Evolutionary conservation across 2,113 vertebrate genomes (phyloP).

Genomic region (Gavia stellata): DNA sequence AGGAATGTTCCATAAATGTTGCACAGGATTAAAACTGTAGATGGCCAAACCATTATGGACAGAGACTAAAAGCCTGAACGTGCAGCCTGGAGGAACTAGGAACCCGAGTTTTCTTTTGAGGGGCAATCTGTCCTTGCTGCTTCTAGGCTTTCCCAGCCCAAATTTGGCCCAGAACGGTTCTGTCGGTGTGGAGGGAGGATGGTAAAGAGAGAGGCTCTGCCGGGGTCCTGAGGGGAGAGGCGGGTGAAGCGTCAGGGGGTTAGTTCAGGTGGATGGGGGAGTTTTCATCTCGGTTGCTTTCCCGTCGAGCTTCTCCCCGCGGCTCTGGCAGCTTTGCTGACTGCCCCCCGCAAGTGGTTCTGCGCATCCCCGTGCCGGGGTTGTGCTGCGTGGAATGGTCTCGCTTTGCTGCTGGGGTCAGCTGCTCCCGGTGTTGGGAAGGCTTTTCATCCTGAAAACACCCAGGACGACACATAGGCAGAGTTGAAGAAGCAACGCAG

Average conservation of each 20-base stretch:
- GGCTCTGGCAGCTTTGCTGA: background rate
- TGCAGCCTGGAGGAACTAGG: background rate
- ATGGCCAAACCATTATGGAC: background rate
- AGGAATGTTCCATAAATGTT: conserved; percentile 41
- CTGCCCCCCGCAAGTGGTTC: background rate
- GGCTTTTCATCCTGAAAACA: background rate
- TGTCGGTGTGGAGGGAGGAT: background rate
- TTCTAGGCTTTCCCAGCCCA: background rate
- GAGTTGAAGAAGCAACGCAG: rapidly evolving
- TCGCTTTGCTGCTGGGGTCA: background rate
- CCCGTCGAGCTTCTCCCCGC: rapidly evolving
- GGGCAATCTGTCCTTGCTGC: background rate
- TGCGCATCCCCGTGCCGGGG: background rate
- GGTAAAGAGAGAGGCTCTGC: rapidly evolving
- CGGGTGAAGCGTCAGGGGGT: rapidly evolving
- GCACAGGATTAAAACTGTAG: background rate
- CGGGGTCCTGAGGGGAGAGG: background rate
- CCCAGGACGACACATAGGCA: rapidly evolving
- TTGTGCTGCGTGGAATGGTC: background rate
- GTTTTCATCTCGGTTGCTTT: too few species aligned
- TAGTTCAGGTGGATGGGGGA: rapidly evolving
- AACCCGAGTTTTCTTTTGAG: background rate
- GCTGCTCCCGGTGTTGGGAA: background rate
- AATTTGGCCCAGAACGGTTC: rapidly evolving
- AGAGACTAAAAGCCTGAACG: background rate